Evolutionary conservation across 1,140 invertebrate species (phyloP).

Genomic region (Caenorhabditis elegans): DNA sequence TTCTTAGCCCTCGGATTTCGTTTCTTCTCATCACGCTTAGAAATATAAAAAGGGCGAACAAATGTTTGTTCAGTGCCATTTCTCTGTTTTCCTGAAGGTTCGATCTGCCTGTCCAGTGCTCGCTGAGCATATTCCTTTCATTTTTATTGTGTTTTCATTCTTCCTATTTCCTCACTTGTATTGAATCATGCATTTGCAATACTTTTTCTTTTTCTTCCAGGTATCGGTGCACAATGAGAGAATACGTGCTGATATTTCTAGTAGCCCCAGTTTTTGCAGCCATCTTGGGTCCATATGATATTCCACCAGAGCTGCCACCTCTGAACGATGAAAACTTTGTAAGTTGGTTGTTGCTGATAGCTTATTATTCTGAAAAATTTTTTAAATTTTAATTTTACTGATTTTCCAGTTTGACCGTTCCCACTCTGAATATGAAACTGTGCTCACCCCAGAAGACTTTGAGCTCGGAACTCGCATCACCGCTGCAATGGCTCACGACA

Average conservation of each 20-base stretch:
- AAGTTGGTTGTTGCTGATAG: not conserved
- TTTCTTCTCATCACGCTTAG: too few relatives aligned
- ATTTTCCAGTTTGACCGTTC: conserved; percentile 59
- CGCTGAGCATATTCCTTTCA: not conserved
- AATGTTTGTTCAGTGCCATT: conserved; percentile 2
- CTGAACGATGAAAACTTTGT: conserved; percentile 33
- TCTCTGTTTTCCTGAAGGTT: not conserved
- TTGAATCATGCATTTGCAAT: not conserved
- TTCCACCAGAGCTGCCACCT: not conserved
- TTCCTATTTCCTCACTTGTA: not conserved
- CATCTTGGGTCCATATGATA: not conserved
- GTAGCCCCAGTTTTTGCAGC: not conserved
- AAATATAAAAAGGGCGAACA: too few relatives aligned
- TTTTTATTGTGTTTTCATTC: not conserved
- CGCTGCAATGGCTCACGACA: conserved; percentile 42
- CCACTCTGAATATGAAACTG: conserved; percentile 61
- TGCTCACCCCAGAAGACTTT: conserved; percentile 63
- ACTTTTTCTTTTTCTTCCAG: not conserved
- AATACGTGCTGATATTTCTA: not conserved
- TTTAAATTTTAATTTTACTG: not conserved
- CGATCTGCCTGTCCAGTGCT: not conserved
- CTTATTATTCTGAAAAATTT: not conserved
- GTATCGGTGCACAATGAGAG: conserved; percentile 4
- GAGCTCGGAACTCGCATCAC: conserved; percentile 53
- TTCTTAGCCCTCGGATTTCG: too few relatives aligned